Percentiles rank a stretch among this genome's conserved stretches.
phyloP scores from a whole-genome alignment of 2,888 invertebrate genomes.

The Andrena bucephala region DNA sequence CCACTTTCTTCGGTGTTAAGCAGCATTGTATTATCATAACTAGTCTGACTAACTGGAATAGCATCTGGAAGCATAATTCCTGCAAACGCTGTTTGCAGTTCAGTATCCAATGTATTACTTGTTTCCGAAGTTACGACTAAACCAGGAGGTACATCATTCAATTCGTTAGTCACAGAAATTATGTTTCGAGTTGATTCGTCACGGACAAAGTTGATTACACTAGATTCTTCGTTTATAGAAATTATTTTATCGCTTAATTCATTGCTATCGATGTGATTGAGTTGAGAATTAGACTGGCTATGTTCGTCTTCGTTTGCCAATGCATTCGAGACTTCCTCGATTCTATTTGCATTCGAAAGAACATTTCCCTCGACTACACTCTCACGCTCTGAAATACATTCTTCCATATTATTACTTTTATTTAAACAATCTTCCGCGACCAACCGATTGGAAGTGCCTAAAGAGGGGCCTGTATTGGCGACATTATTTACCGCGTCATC shows the following conservation, averaged over 20 bases:
- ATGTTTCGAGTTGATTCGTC: background rate
- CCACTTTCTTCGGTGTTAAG: slow-evolving; percentile 36
- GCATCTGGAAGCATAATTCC: slow-evolving; percentile 70
- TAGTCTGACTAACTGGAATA: slow-evolving; percentile 56
- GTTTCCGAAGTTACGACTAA: slow-evolving; percentile 7
- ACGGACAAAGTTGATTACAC: background rate
- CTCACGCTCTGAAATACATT: slow-evolving; percentile 43
- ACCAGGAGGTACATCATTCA: slow-evolving; percentile 8
- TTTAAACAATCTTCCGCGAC: background rate
- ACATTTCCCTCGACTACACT: slow-evolving; percentile 43
- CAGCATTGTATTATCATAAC: slow-evolving; percentile 43
- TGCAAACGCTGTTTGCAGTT: slow-evolving; percentile 55
- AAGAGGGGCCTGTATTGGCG: background rate
- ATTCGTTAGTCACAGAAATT: slow-evolving; percentile 10
- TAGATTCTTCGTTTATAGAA: background rate
- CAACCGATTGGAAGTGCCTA: slow-evolving; percentile 9
- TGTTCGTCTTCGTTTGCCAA: background rate
- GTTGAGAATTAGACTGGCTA: background rate
- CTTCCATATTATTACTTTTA: slow-evolving; percentile 13
- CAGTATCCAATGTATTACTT: slow-evolving; percentile 28
- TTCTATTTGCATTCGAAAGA: slow-evolving; percentile 17
- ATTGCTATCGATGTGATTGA: background rate
- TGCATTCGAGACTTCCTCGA: background rate
- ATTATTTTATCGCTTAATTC: slow-evolving; percentile 7
- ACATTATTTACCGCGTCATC: slow-evolving; percentile 12